These are phyloP conservation scores for Mongoloraphidia duomilia DNA, from an alignment of 2,888 invertebrate species.

Conservation along the genomic window DNA sequence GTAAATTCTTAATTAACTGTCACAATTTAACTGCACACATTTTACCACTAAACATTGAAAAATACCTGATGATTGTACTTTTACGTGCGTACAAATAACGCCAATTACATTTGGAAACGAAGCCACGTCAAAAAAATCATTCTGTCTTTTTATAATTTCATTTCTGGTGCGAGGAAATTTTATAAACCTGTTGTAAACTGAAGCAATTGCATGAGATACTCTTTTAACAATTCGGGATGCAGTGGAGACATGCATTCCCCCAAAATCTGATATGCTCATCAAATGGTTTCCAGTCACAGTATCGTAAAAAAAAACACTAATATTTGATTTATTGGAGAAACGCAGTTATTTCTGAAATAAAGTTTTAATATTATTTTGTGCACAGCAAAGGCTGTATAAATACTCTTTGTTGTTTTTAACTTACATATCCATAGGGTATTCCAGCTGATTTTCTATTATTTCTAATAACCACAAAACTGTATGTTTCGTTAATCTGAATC, in stretches of 20 bases:
- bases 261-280: constrained; percentile 13
- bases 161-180: constrained; percentile 10
- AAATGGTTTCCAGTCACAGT: constrained; percentile 11
- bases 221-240: constrained; percentile 12
- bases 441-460: too few species aligned
- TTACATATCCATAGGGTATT: too few species aligned
- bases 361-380: too few species aligned
- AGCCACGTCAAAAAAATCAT: constrained; percentile 14
- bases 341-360: constrained; percentile 10
- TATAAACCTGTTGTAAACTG: constrained; percentile 9
- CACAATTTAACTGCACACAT: constrained; percentile 2
- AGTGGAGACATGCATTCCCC: constrained; percentile 12
- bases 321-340: constrained; percentile 13
- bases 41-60: too few species aligned
- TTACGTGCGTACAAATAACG: constrained; percentile 16
- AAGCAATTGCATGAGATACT: constrained; percentile 14
- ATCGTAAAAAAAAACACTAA: constrained; percentile 11
- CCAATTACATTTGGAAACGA: constrained; percentile 17
- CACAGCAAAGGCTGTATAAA: too few species aligned
- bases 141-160: constrained; percentile 9
- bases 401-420: too few species aligned
- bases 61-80: constrained; percentile 15
- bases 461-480: too few species aligned
- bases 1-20: neutral
- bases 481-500: too few species aligned